Percentiles rank a stretch among this genome's conserved stretches.
Evolutionary conservation across 2,888 invertebrate species (phyloP).

Genomic region (Cyclophora punctaria): DNA sequence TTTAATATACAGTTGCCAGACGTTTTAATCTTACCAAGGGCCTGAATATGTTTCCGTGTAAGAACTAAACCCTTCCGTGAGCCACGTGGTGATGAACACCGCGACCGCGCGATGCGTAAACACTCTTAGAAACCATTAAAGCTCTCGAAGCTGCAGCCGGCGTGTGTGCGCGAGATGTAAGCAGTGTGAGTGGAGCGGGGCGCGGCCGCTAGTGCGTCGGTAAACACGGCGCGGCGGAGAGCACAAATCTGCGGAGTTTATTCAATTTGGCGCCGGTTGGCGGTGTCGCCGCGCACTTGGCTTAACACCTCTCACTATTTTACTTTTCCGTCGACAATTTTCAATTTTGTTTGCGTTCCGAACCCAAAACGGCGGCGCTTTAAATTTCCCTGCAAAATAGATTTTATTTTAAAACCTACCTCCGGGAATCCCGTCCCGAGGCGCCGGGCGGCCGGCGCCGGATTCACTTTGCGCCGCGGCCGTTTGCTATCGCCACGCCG

Average conservation of each 20-base stretch:
- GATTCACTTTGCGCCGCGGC: slow-evolving; percentile 37
- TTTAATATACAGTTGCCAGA: too few relatives aligned
- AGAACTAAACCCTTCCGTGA: too few relatives aligned
- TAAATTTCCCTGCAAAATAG: slow-evolving; percentile 39
- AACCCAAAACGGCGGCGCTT: slow-evolving; percentile 17
- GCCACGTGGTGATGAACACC: too few relatives aligned
- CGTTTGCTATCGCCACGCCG: slow-evolving; percentile 22
- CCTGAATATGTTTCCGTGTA: too few relatives aligned
- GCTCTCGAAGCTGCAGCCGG: too few relatives aligned
- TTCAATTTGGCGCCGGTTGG: neutral
- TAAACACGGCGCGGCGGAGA: neutral
- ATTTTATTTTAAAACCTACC: slow-evolving; percentile 35
- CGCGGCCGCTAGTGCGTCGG: too few relatives aligned
- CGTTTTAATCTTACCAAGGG: too few relatives aligned
- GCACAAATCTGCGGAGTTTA: neutral
- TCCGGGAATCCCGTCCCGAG: too few relatives aligned
- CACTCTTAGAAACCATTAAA: too few relatives aligned
- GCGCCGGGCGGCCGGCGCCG: slow-evolving; percentile 11
- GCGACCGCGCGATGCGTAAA: too few relatives aligned
- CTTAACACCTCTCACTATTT: slow-evolving; percentile 12
- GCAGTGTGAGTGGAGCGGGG: too few relatives aligned
- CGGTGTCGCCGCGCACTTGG: slow-evolving; percentile 2
- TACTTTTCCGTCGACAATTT: slow-evolving; percentile 13
- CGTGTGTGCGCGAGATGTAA: too few relatives aligned
- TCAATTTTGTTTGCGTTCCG: slow-evolving; percentile 18